A percentile compares a stretch with the other conserved stretches of the same genome.
Conservation (phyloP, 1,140 invertebrate genomes). For the Battus philenor region DNA sequence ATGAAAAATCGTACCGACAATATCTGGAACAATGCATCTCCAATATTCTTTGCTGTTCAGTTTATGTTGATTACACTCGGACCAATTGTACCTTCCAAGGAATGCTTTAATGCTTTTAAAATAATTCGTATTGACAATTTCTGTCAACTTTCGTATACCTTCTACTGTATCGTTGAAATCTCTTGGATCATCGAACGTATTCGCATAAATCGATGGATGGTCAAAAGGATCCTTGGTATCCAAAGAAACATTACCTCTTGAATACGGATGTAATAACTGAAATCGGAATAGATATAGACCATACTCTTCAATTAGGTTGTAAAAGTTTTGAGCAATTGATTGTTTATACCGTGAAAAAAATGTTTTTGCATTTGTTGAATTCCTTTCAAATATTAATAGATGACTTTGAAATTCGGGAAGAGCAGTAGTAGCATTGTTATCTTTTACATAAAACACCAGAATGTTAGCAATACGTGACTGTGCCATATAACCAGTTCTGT, state of each 20-base stretch:
- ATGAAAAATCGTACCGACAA: slow-evolving; percentile 76
- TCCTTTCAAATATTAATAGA: slow-evolving; percentile 10
- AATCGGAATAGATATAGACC: slow-evolving; percentile 45
- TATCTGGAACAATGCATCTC: slow-evolving; percentile 78
- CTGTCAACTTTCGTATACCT: slow-evolving; percentile 67
- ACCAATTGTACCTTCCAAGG: slow-evolving; percentile 51
- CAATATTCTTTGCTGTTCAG: slow-evolving; percentile 78
- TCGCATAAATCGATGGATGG: slow-evolving; percentile 85
- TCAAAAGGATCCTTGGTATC: slow-evolving; percentile 49
- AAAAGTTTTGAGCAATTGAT: slow-evolving; percentile 47
- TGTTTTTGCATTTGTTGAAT: background rate
- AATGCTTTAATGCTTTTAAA: slow-evolving; percentile 51
- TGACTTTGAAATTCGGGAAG: slow-evolving; percentile 44
- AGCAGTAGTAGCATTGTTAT: slow-evolving; percentile 18
- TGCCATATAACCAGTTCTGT: slow-evolving; percentile 28
- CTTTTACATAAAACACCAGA: slow-evolving; percentile 29
- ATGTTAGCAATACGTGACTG: slow-evolving; percentile 22
- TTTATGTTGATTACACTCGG: slow-evolving; percentile 47
- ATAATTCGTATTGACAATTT: slow-evolving; percentile 53
- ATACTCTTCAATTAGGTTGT: slow-evolving; percentile 44
- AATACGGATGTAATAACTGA: slow-evolving; percentile 65
- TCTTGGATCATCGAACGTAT: slow-evolving; percentile 68
- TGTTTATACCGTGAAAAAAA: slow-evolving; percentile 22
- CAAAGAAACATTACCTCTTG: slow-evolving; percentile 52
- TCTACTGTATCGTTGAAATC: slow-evolving; percentile 81